Conservation (phyloP, 2,888 invertebrate genomes). For the Eilema griseolum region DNA sequence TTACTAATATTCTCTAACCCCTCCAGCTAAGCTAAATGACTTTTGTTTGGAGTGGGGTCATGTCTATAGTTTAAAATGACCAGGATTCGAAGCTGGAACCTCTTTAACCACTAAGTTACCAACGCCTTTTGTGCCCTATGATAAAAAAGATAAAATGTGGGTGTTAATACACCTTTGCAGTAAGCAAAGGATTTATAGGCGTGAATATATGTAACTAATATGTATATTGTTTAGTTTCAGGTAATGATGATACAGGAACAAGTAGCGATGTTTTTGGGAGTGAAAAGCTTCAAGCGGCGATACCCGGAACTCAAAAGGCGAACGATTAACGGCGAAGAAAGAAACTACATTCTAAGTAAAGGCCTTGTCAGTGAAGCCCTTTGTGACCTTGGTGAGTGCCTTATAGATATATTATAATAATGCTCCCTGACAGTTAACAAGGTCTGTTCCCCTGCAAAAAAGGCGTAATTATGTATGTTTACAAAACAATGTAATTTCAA, state of each 20-base stretch:
- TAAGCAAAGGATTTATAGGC: no score
- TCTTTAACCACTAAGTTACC: no score
- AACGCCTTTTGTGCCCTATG: no score
- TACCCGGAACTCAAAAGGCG: conserved; percentile 95
- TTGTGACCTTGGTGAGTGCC: conserved; percentile 93
- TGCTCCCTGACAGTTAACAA: background rate
- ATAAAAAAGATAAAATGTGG: no score
- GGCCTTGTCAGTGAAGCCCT: conserved; percentile 95
- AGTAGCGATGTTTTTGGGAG: conserved; percentile 97
- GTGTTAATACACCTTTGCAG: no score
- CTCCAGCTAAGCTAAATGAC: no score
- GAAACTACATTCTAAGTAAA: conserved; percentile 94
- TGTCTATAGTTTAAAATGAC: no score
- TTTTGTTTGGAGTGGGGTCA: no score
- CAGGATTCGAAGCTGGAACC: no score
- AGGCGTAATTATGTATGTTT: background rate
- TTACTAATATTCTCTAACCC: no score
- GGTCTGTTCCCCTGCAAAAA: background rate
- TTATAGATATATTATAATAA: background rate
- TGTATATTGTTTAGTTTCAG: conserved; percentile 78
- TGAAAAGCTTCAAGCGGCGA: conserved; percentile 98
- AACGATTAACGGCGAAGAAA: conserved; percentile 93
- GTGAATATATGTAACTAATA: no score
- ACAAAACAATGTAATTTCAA: no score
- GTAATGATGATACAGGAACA: conserved; percentile 98